Evolutionary conservation across 2,797 vertebrate genomes (phyloP).

Genomic region (Neosilurus hyrtlii): DNA sequence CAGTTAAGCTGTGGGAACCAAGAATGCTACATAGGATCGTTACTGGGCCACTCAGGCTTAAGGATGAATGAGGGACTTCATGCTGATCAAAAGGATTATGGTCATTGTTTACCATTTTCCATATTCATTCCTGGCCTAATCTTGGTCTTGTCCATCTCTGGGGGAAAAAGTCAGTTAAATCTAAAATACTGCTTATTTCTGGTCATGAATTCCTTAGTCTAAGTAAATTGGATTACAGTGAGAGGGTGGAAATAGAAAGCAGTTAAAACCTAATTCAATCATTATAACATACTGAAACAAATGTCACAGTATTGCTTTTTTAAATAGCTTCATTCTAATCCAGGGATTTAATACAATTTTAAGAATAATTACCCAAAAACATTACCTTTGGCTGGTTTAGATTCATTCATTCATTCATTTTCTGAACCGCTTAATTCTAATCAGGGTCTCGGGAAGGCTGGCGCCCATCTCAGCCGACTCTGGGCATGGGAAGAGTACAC

Average conservation of each 20-base stretch:
- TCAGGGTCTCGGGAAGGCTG: too few relatives aligned
- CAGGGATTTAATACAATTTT: neutral
- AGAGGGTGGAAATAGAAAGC: neutral
- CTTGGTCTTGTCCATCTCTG: neutral
- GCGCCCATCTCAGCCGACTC: too few relatives aligned
- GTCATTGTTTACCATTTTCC: conserved; percentile 34
- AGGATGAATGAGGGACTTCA: conserved; percentile 43
- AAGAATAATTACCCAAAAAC: neutral
- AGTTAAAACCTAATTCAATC: neutral
- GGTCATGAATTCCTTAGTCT: neutral
- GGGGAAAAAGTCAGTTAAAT: neutral
- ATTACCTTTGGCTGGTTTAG: neutral
- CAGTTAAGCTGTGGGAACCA: conserved; percentile 40
- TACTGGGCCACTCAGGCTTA: conserved; percentile 41
- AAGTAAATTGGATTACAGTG: neutral
- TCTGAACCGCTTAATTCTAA: too few relatives aligned
- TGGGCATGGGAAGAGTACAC: too few relatives aligned
- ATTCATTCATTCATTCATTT: too few relatives aligned
- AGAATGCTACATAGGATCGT: conserved; percentile 25
- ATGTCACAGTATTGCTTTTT: conserved; percentile 2
- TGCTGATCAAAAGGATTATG: conserved; percentile 48
- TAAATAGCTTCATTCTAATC: neutral
- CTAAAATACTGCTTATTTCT: neutral
- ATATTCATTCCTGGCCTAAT: neutral
- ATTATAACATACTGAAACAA: neutral